These are phyloP conservation scores for Athene cunicularia DNA, from an alignment of 2,113 vertebrate genomes.

Conservation along the genomic window DNA sequence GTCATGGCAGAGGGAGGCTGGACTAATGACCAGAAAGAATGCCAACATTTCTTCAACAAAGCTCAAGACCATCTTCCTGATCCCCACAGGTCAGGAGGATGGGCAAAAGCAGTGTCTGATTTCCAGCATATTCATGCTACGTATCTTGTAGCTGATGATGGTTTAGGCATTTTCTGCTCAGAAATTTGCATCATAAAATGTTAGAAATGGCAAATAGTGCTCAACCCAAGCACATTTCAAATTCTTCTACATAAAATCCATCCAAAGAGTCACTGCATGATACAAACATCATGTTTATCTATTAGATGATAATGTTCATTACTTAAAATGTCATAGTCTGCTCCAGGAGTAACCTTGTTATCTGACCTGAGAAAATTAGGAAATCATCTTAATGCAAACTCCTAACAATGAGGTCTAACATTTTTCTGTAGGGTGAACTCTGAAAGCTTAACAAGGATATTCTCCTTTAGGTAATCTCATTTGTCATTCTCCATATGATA, in stretches of 20 bases:
- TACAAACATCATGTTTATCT: not conserved
- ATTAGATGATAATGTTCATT: not conserved
- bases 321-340: not conserved
- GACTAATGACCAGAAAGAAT: not conserved
- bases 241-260: not conserved
- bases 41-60: not conserved
- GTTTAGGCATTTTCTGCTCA: not conserved
- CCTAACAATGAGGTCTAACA: not conserved
- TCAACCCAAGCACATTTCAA: not conserved
- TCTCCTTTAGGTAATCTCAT: not conserved
- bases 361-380: not conserved
- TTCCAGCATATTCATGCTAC: not conserved
- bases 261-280: not conserved
- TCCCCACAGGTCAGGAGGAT: fast-evolving
- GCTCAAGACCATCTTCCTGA: not conserved
- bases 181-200: not conserved
- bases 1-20: not conserved
- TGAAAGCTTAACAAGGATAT: not conserved
- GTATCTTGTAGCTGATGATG: not conserved
- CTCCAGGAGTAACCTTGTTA: not conserved
- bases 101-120: not conserved
- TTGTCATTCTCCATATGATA: not conserved
- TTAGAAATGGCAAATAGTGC: not conserved
- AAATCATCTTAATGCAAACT: not conserved
- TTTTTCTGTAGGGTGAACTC: not conserved